phyloP scores from a whole-genome alignment of 2,888 invertebrate species.

The Tetragonula carbonaria region DNA sequence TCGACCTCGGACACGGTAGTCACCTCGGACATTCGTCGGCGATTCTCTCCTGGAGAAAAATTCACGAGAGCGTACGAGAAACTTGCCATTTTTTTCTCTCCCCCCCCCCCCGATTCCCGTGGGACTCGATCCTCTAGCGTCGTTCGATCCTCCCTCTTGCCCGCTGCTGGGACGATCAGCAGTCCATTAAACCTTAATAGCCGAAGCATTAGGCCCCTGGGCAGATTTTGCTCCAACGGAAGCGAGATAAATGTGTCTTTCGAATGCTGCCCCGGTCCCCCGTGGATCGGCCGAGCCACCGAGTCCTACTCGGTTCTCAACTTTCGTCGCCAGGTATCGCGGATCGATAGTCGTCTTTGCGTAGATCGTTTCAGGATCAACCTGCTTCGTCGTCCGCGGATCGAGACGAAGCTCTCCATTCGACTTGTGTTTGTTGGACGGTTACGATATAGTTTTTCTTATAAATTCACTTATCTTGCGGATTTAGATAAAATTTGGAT shows the following conservation, averaged over 20 bases:
- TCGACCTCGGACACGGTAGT: not conserved
- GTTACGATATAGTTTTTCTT: not conserved
- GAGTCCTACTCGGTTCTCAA: constrained; percentile 33
- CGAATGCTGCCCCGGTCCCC: constrained; percentile 69
- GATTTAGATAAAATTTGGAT: not conserved
- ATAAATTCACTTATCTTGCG: not conserved
- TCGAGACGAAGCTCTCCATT: not conserved
- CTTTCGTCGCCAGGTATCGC: constrained; percentile 5
- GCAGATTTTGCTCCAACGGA: constrained; percentile 77
- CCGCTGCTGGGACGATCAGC: constrained; percentile 65
- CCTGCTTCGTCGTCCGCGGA: not conserved
- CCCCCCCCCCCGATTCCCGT: constrained; percentile 56
- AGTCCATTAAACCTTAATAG: constrained; percentile 79
- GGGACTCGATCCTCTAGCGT: constrained; percentile 57
- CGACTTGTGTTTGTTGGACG: not conserved
- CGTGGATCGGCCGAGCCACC: constrained; percentile 49
- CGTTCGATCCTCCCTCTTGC: constrained; percentile 23
- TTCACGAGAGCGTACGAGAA: constrained; percentile 28
- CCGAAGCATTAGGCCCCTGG: constrained; percentile 80
- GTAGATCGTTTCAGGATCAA: not conserved
- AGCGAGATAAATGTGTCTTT: constrained; percentile 79
- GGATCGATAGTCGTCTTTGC: constrained; percentile 34
- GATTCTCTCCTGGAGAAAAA: constrained; percentile 14
- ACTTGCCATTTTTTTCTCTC: constrained; percentile 55
- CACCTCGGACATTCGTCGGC: too few species aligned